These are phyloP conservation scores for Cheilosia pagana DNA, from an alignment of 2,888 invertebrate species.

Conservation along the genomic window DNA sequence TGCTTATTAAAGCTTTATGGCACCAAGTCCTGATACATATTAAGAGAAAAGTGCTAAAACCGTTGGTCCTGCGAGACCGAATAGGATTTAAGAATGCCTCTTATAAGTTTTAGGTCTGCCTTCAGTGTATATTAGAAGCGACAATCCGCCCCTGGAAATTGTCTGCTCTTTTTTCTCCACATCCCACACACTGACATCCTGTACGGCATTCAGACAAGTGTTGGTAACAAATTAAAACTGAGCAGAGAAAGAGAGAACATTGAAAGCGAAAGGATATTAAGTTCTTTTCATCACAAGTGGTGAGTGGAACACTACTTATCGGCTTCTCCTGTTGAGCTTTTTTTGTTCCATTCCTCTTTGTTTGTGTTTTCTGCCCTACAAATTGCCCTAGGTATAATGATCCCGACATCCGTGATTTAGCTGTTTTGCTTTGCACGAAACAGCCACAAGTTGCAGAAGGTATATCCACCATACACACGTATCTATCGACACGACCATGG, in stretches of 20 bases:
- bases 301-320: conserved; percentile 46
- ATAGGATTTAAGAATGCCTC: too few relatives aligned
- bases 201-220: conserved; percentile 3
- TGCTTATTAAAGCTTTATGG: too few relatives aligned
- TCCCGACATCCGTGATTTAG: conserved; percentile 49
- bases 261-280: conserved; percentile 70
- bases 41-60: too few relatives aligned
- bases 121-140: too few relatives aligned
- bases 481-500: neutral
- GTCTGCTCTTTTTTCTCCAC: neutral
- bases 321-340: conserved; percentile 55
- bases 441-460: conserved; percentile 75
- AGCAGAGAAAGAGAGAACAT: conserved; percentile 46
- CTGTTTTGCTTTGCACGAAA: conserved; percentile 59
- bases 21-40: too few relatives aligned
- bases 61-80: too few relatives aligned
- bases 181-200: conserved; percentile 1
- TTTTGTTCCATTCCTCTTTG: conserved; percentile 14
- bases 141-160: neutral
- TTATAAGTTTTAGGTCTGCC: too few relatives aligned
- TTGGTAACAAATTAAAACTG: conserved; percentile 22
- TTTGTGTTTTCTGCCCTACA: conserved; percentile 27
- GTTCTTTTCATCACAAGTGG: conserved; percentile 31
- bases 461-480: conserved; percentile 5
- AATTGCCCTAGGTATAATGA: conserved; percentile 52